Evolutionary conservation across 53 echinoderm and acorn worm species (phyloP).

Genomic region (Echinarachnius parma): DNA sequence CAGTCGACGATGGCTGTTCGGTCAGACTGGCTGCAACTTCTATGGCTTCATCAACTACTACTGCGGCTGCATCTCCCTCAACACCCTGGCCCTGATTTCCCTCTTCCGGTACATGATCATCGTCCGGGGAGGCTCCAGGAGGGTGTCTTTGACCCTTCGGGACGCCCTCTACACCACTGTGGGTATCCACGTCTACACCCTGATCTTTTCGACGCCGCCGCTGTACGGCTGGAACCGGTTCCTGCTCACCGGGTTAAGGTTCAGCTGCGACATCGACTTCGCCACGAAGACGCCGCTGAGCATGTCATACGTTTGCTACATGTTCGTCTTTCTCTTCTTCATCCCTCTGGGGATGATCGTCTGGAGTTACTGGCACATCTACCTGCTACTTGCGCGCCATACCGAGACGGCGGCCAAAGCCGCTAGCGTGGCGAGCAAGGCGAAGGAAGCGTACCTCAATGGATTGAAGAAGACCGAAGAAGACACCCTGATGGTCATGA

Average conservation of each 20-base stretch:
- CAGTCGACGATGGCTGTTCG: slow-evolving; percentile 61
- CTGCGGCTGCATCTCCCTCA: slow-evolving; percentile 65
- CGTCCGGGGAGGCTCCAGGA: not conserved
- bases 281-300: slow-evolving; percentile 45
- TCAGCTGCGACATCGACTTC: slow-evolving; percentile 60
- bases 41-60: slow-evolving; percentile 72
- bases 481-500: not conserved
- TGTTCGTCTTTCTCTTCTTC: slow-evolving; percentile 54
- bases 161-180: slow-evolving; percentile 6
- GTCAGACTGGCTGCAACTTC: slow-evolving; percentile 39
- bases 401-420: not conserved
- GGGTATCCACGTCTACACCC: slow-evolving; percentile 43
- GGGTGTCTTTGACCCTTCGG: not conserved
- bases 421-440: not conserved
- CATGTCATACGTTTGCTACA: slow-evolving; percentile 53
- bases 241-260: slow-evolving; percentile 48
- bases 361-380: slow-evolving; percentile 46
- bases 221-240: slow-evolving; percentile 67
- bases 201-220: slow-evolving; percentile 56
- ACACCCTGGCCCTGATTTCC: slow-evolving; percentile 48
- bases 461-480: too few relatives aligned
- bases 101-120: slow-evolving; percentile 47
- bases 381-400: slow-evolving; percentile 3
- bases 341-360: slow-evolving; percentile 49
- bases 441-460: too few relatives aligned